A percentile compares a stretch with the other conserved stretches of the same genome.
Evolutionary conservation across 2,113 vertebrate genomes (phyloP).

Genomic region (Clupea harengus): DNA sequence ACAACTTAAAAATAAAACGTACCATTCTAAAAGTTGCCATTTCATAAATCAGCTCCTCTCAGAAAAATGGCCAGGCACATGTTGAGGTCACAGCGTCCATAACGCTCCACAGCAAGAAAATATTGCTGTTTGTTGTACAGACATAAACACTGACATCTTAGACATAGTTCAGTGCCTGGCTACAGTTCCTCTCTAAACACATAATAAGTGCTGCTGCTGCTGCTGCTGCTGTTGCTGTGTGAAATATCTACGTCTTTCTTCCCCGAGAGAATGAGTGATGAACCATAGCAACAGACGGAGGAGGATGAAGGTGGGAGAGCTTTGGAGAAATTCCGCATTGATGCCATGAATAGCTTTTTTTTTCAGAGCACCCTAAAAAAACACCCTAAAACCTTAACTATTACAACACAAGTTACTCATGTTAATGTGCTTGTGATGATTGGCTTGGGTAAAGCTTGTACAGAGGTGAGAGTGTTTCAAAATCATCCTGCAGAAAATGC

Average conservation of each 20-base stretch:
- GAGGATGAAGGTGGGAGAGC: not conserved
- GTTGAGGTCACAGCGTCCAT: conserved; percentile 58
- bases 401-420: not conserved
- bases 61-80: conserved; percentile 38
- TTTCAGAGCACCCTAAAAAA: not conserved
- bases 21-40: not conserved
- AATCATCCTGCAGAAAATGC: conserved; percentile 5
- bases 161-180: conserved; percentile 65
- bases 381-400: not conserved
- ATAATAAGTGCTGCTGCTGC: conserved; percentile 47
- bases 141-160: conserved; percentile 74
- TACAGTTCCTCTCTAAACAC: conserved; percentile 64
- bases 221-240: not conserved
- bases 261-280: not conserved
- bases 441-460: not conserved
- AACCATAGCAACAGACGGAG: not conserved
- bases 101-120: no score
- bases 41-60: conserved; percentile 50
- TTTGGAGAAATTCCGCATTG: not conserved
- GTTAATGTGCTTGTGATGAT: not conserved
- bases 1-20: not conserved
- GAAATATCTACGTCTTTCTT: not conserved
- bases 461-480: not conserved
- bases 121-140: conserved; percentile 70
- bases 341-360: not conserved